Conservation (phyloP, 2,797 vertebrate species). For the Acrocephalus scirpaceus region DNA sequence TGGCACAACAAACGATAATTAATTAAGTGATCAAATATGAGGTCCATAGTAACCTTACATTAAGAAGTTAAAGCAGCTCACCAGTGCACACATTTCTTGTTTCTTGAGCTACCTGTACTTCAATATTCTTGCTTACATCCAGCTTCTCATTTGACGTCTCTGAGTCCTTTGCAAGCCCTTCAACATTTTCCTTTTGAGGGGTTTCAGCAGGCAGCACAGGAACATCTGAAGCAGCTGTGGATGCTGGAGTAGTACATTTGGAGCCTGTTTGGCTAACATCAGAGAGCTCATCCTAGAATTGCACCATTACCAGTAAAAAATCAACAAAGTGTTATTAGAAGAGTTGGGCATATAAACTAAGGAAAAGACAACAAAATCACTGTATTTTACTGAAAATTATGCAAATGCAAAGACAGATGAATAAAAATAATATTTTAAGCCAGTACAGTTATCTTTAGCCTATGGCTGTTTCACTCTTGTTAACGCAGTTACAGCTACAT, state of each 20-base stretch:
- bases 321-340: not conserved
- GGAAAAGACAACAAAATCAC: not conserved
- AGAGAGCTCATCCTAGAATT: conserved; percentile 90
- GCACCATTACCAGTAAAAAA: not conserved
- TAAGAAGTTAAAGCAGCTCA: conserved; percentile 60
- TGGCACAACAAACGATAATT: not conserved
- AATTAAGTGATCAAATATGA: not conserved
- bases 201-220: conserved; percentile 74
- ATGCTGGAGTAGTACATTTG: conserved; percentile 80
- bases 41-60: not conserved
- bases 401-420: not conserved
- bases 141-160: conserved; percentile 76
- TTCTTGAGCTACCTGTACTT: conserved; percentile 80
- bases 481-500: not conserved
- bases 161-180: conserved; percentile 78
- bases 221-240: conserved; percentile 76
- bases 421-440: not conserved
- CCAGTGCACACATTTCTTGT: conserved; percentile 86
- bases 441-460: not conserved
- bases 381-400: not conserved
- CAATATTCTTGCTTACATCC: conserved; percentile 83
- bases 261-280: conserved; percentile 78
- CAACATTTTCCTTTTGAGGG: conserved; percentile 73
- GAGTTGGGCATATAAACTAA: not conserved
- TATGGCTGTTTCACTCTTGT: not conserved